Evolutionary conservation across 2,113 vertebrate genomes (phyloP).

Genomic region (Dromas ardeola): DNA sequence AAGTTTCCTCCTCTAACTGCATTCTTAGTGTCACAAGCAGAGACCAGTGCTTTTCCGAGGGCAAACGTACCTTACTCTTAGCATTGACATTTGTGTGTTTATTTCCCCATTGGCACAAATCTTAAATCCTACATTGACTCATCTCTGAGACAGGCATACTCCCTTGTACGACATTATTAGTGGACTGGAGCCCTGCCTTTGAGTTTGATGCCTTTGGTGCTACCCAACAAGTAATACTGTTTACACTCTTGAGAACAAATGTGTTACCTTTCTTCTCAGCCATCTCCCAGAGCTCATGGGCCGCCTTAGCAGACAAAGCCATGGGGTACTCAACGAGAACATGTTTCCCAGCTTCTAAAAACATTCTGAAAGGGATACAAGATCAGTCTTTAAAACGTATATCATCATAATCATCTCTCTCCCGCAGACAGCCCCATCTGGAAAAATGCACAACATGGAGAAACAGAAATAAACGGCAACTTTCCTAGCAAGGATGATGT

Average conservation of each 20-base stretch:
- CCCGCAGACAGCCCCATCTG: neutral
- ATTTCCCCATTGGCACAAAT: neutral
- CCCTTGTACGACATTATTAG: neutral
- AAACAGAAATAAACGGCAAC: neutral
- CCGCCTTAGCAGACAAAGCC: slow-evolving; percentile 77
- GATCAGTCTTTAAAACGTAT: neutral
- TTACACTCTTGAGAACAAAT: neutral
- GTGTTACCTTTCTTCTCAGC: slow-evolving; percentile 86
- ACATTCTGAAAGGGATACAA: slow-evolving; percentile 72
- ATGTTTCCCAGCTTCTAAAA: slow-evolving; percentile 91
- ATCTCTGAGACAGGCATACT: neutral
- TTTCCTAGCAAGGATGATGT: neutral
- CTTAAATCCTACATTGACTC: neutral
- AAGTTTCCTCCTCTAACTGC: neutral
- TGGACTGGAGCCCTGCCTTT: neutral
- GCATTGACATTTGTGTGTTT: neutral
- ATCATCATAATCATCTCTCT: neutral
- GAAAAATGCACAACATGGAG: neutral
- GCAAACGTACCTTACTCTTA: neutral
- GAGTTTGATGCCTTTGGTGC: neutral
- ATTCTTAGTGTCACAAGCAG: neutral
- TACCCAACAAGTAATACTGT: neutral
- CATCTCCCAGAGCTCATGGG: slow-evolving; percentile 82
- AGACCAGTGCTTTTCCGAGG: neutral
- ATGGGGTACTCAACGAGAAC: slow-evolving; percentile 95